Percentiles rank a stretch among this genome's conserved stretches.
Evolutionary conservation across 2,113 vertebrate species (phyloP).

Genomic region (Cynoglossus semilaevis): DNA sequence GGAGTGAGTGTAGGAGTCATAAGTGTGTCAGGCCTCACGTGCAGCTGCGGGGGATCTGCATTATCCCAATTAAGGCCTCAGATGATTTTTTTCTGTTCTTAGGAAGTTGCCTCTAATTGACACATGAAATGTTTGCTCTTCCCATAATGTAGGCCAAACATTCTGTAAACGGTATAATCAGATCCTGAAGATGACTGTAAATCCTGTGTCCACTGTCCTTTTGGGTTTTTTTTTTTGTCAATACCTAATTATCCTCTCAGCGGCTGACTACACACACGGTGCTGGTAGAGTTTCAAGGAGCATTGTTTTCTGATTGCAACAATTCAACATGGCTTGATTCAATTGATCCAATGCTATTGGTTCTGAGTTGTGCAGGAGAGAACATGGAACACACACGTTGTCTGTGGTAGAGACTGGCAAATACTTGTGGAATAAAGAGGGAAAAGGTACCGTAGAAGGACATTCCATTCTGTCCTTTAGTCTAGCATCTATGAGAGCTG

Average conservation of each 20-base stretch:
- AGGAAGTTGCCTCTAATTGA: conserved; percentile 33
- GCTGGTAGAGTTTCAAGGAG: conserved; percentile 51
- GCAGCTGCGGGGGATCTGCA: conserved; percentile 12
- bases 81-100: conserved; percentile 25
- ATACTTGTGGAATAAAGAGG: too few species aligned
- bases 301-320: conserved; percentile 74
- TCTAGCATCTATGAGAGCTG: too few species aligned
- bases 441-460: too few species aligned
- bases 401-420: too few species aligned
- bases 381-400: not conserved
- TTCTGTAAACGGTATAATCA: conserved; percentile 72
- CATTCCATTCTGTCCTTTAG: too few species aligned
- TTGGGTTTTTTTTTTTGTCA: conserved; percentile 74
- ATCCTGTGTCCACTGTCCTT: conserved; percentile 51
- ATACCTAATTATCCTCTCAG: conserved; percentile 75
- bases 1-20: conserved; percentile 28
- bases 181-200: conserved; percentile 71
- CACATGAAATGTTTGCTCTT: conserved; percentile 64
- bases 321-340: conserved; percentile 55
- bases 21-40: conserved; percentile 17
- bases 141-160: conserved; percentile 55
- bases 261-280: conserved; percentile 52
- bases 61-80: conserved; percentile 28
- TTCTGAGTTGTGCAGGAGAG: conserved; percentile 16
- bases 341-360: conserved; percentile 65